Base-by-base conservation (phyloP, 2,888 invertebrate genomes). In the Caenorhabditis sp. region DNA sequence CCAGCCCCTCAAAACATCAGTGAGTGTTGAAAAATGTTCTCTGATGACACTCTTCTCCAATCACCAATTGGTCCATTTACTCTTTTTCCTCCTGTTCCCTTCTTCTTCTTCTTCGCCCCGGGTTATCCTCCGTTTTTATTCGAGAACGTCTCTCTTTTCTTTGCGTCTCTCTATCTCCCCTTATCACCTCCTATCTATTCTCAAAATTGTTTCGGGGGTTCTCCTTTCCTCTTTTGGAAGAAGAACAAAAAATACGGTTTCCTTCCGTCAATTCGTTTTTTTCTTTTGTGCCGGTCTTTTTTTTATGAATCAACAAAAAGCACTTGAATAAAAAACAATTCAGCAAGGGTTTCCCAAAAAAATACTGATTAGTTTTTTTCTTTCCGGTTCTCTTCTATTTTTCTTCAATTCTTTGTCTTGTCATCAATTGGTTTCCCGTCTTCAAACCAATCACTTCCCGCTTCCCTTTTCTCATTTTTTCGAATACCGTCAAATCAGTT, bases 131-230 rank as follows among this genome's bases (percentile, higher is more conserved):
- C 35, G 38, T 70, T 58, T 70, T 35, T 44, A 38, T 19, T 54
- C 35, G 38, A 54, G 51, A 49, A 56, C 54, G 19, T 44, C 44
- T 56, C 16, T 28, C n/a, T n/a, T n/a, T 47, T 38, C 38, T 63
- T 49, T 51, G 19, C n/a, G 24, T 74, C 44, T 72, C 66, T 72
- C 63, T 54, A 41, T 54, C 54, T 69, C 7, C 66, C 28, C 24
- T 68, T 73, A 49, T 64, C 70, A 72, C 35, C 69, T n/a, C n/a
- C 24, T 68, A 61, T 59, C 56, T 58, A 44, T 70, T 26, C 22
- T 59, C 47, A 22, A 35, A 54, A 49, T 69, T 77, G 58, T 58
- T 56, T 68, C 68, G 59, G 58, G 44, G 59, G 56, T 56, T 41
- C 56, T 41, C 56, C 26, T 2, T 54, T 26, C 54, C 54, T n/a